Base-by-base conservation (phyloP, 2,888 invertebrate genomes). In the Xylophagus ater region DNA sequence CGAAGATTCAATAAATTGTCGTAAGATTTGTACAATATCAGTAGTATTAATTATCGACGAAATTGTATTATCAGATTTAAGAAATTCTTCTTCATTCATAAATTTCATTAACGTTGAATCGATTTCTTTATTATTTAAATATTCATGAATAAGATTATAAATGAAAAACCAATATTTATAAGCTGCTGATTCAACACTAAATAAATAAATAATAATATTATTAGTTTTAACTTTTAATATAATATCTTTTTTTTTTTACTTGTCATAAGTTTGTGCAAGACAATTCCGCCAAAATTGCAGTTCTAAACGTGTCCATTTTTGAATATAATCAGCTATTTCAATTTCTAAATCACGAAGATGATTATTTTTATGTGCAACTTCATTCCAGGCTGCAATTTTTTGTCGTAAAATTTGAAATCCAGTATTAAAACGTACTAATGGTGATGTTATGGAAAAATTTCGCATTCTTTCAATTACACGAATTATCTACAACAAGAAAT, bases 121-220 rank as follows among this genome's bases (percentile, higher is more conserved):
- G 35, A 54, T 45, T 37, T 54, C 51, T 19, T 52, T 49, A 19
- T 62, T 61, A 12, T 57, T 48, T 5, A 76, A 59, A 53, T 77
- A 81, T 25, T 77, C 73, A 33, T 76, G 72, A 25, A 83, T 62
- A 1, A 86, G 67, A 15, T 77, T 73, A 58, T 84, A 90, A 31
- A 94, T 62, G 59, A 85, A 81, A 65, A 90, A 86, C 92, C 93
- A 96, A 76, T 88, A 93, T 57, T 82, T 85, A 46, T 81, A 75
- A 0, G 82, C 76, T 44, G 76, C 74, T 0, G 73, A 67, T 55
- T 75, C 73, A 47, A 81, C 69, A 52, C 79, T 78, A 53, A 38
- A 59, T 48, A 50, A 53, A 47, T 39, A 36, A 42, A 36, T 39
- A 40, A 35, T 17, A 28, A 6, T 41, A 33, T 42, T 6, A 31